Conservation (phyloP, 2,888 invertebrate genomes). For the Ceraclea dissimilis region DNA sequence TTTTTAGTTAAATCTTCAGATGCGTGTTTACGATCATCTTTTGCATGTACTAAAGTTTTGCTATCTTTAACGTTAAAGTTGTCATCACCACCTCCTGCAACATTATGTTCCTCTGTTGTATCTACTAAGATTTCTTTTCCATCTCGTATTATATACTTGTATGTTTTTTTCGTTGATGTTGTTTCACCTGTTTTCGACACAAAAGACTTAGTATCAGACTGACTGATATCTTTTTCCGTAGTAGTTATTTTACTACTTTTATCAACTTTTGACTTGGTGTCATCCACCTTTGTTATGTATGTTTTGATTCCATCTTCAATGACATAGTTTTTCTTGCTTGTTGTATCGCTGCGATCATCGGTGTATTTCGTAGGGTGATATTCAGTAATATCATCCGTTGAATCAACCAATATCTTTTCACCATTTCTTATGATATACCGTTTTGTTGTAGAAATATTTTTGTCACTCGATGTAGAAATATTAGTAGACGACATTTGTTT, state of each 20-base stretch:
- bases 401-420: conserved; percentile 12
- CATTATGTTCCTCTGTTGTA: not conserved
- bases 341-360: not conserved
- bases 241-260: not conserved
- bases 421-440: conserved; percentile 17
- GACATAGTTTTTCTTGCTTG: conserved; percentile 9
- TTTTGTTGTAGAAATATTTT: not conserved
- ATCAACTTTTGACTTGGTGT: not conserved
- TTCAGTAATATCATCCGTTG: not conserved
- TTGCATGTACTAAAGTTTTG: not conserved
- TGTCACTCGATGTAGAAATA: too few species aligned
- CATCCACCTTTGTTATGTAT: conserved; percentile 4
- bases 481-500: not conserved
- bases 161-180: conserved; percentile 1
- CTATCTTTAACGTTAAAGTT: not conserved
- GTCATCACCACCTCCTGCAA: not conserved
- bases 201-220: not conserved
- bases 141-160: not conserved
- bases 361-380: not conserved
- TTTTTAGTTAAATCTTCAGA: not conserved
- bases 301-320: conserved; percentile 19
- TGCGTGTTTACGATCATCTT: not conserved
- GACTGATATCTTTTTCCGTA: not conserved
- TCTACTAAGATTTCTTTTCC: not conserved
- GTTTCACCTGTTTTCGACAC: conserved; percentile 1